These are phyloP conservation scores for Andrena marginata DNA, from an alignment of 2,888 invertebrate genomes.

Conservation along the genomic window DNA sequence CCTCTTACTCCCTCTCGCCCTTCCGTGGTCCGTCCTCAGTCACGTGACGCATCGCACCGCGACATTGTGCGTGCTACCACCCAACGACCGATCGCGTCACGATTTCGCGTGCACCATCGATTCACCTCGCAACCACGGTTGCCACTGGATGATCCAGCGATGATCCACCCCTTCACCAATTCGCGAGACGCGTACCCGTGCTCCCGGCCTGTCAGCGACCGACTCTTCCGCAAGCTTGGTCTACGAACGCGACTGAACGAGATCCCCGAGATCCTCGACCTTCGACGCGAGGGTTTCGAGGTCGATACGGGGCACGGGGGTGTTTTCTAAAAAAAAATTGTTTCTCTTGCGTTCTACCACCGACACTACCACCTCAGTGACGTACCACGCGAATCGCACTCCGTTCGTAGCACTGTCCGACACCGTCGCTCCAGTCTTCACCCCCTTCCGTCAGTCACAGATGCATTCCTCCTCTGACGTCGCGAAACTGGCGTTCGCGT, in stretches of 20 bases:
- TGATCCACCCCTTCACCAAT: not conserved
- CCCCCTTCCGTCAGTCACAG: not conserved
- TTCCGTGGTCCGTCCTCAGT: slow-evolving; percentile 49
- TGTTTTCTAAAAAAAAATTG: not conserved
- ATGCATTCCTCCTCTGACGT: not conserved
- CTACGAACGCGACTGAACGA: not conserved
- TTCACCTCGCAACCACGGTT: slow-evolving; percentile 45
- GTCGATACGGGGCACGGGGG: slow-evolving; percentile 47
- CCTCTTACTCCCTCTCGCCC: slow-evolving; percentile 12
- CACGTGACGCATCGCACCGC: slow-evolving; percentile 67
- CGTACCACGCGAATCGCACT: slow-evolving; percentile 4
- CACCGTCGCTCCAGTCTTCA: not conserved
- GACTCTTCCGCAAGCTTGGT: not conserved
- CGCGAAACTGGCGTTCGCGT: slow-evolving; percentile 7
- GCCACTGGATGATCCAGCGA: not conserved
- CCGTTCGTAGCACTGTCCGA: slow-evolving; percentile 14
- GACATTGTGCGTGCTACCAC: slow-evolving; percentile 58
- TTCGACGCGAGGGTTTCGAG: slow-evolving; percentile 47
- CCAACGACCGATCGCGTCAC: slow-evolving; percentile 68
- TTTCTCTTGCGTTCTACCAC: slow-evolving; percentile 1
- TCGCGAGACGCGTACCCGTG: not conserved
- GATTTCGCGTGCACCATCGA: slow-evolving; percentile 66
- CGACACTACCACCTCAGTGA: slow-evolving; percentile 14
- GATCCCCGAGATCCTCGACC: slow-evolving; percentile 32
- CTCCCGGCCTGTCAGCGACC: not conserved